Base-by-base conservation (phyloP, 2,888 invertebrate genomes). In the Chesias legatella region DNA sequence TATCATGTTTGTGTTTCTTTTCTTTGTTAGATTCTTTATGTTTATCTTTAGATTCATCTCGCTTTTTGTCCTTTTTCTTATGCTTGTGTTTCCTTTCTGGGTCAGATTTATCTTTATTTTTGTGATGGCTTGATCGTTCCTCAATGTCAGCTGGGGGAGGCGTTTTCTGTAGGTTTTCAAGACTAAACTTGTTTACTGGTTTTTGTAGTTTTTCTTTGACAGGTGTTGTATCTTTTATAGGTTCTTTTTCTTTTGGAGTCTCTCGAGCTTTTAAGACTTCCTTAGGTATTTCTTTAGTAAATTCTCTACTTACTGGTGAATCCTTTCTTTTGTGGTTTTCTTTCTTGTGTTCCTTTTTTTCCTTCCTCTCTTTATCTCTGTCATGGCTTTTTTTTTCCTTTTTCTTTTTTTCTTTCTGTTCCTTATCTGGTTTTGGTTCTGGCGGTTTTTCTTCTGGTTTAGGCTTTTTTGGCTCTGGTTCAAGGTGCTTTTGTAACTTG, bases 61-160 rank as follows among this genome's bases (percentile, higher is more conserved):
- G 89, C 62, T 91, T 93, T 60, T 92, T 93, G 51, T 91, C 91
- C 67, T 91, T 91, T 67, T 91, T 91, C 76, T 91, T 91, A 53
- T 91, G 90, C 63, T 91, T 91, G 52, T 91, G 90, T 56, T 89
- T 89, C 48, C 88, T 83, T 61, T 90, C 90, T 30, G 78, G 70
- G 41, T 89, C 84, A 38, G 83, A 79, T 58, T 90, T 90, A 10
- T 90, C 90, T 67, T 84, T 88, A 36, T 79, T 64, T 60, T 88
- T 89, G 28, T 77, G 78, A 51, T 56, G 73, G 50, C 81, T 81
- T 37, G 62, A 44, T 23, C 74, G 67, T 22, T 86, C 84, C 29
- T 77, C 76, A 53, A 48, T 63, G 44, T 85, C 88, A 50, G 73
- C 85, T 49, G 73, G 63, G 23, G 85, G 80, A 35, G 88, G 86